Conservation (phyloP, 2,113 vertebrate genomes). For the Heterocephalus glaber region DNA sequence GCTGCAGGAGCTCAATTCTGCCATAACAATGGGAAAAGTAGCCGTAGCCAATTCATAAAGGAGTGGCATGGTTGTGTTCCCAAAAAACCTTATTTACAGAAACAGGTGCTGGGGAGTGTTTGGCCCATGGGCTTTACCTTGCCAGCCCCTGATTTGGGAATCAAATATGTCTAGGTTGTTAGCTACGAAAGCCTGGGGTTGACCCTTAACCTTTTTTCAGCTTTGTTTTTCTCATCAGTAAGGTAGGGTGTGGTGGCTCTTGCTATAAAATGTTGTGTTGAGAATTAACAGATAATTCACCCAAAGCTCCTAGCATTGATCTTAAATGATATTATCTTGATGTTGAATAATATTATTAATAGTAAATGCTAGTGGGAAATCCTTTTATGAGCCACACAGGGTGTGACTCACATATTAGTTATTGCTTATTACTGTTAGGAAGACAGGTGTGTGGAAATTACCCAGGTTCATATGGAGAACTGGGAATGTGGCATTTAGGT, state of each 20-base stretch:
- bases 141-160: background rate
- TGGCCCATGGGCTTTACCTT: background rate
- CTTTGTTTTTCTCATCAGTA: constrained; percentile 2
- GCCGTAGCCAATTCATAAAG: background rate
- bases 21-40: background rate
- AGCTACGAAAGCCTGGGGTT: background rate
- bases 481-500: background rate
- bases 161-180: background rate
- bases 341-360: constrained; percentile 23
- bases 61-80: background rate
- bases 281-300: constrained; percentile 31
- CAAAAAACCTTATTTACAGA: background rate
- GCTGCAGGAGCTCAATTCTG: background rate
- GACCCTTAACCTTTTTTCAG: background rate
- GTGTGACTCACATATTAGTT: background rate
- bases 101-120: background rate
- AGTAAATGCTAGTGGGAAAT: background rate
- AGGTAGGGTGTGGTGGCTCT: background rate
- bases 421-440: background rate
- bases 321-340: constrained; percentile 24
- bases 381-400: background rate
- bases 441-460: background rate
- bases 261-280: background rate
- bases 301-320: background rate
- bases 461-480: background rate